Base-by-base conservation (phyloP, 2,888 invertebrate genomes). In the Fissipunctia ypsillon region DNA sequence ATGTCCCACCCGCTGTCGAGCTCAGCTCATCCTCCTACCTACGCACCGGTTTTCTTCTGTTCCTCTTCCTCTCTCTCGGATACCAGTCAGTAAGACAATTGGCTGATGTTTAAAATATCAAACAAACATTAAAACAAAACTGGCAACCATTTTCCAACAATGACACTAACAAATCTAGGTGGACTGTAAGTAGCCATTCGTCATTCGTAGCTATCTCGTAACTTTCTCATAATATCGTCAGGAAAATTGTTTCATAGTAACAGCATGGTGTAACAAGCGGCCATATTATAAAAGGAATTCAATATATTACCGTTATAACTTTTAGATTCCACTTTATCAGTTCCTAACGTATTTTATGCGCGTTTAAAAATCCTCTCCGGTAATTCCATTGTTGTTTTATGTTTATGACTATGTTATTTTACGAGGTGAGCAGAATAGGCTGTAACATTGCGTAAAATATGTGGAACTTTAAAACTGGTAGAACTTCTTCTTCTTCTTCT, bases 241-340 rank as follows among this genome's bases (percentile, higher is more conserved):
- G 6, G 22, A 48, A 38, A 38, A 38, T 38, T 38, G 38, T 38
- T 38, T 0, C 9, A 7, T 0, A 38, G 38, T 9, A 38, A 38
- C 38, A 9, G 7, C 38, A 9, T 1, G 86, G 89, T 90, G 87
- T 90, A 65, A 89, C 41, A 67, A 19, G 41, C 68, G 60, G 69
- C 31, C 72, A 71, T 79, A 80, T 78, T 84, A 38, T 38, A 86
- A 82, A 87, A 89, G 87, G 85, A 85, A 84, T 85, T 84, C 85
- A 87, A 90, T 89, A 89, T 90, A 89, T 89, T 84, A 89, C 85
- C 85, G 73, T 84, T 83, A 90, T 88, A 88, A 89, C 89, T 90
- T 88, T 79, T 74, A 79, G 82, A 84, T 85, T 84, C 85, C 76
- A 86, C 84, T 89, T 85, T 89, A 88, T 89, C 86, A 88, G 84